Conservation (phyloP, 2,113 vertebrate species). For the Triplophysa dalaica region DNA sequence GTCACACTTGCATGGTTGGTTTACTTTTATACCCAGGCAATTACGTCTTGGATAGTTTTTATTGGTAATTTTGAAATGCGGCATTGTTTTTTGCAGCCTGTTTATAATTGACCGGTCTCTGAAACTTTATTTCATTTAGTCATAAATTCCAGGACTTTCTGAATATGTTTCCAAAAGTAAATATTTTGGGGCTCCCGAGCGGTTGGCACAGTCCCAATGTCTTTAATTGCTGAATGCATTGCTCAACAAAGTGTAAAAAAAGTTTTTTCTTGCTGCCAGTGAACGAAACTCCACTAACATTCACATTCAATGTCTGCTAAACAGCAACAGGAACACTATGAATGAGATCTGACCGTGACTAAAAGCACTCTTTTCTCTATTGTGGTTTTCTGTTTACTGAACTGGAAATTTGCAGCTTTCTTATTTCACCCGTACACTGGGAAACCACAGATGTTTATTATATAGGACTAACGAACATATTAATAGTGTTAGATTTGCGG, state of each 20-base stretch:
- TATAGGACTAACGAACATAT: background rate
- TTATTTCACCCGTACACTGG: conserved; percentile 8
- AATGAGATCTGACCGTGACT: conserved; percentile 7
- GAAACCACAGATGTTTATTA: conserved; percentile 10
- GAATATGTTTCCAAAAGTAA: conserved; percentile 57
- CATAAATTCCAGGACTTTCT: conserved; percentile 55
- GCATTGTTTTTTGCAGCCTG: conserved; percentile 32
- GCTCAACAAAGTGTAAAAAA: conserved; percentile 45
- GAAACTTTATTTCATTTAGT: conserved; percentile 55
- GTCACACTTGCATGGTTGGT: conserved; percentile 25
- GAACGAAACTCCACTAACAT: too few species aligned
- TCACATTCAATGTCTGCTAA: background rate
- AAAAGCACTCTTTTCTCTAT: conserved; percentile 27
- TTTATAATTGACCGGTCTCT: conserved; percentile 38
- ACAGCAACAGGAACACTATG: too few species aligned
- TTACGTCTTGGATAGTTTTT: conserved; percentile 24
- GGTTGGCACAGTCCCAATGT: conserved; percentile 48
- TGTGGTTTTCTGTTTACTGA: conserved; percentile 28
- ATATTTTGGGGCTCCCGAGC: conserved; percentile 53
- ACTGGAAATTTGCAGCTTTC: background rate
- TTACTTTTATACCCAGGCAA: conserved; percentile 13
- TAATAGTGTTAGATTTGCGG: background rate
- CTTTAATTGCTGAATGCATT: conserved; percentile 54
- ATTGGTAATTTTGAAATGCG: conserved; percentile 13
- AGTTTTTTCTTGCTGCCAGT: conserved; percentile 39